phyloP scores from a whole-genome alignment of 2,113 vertebrate genomes.

The Beaufortia kweichowensis region DNA sequence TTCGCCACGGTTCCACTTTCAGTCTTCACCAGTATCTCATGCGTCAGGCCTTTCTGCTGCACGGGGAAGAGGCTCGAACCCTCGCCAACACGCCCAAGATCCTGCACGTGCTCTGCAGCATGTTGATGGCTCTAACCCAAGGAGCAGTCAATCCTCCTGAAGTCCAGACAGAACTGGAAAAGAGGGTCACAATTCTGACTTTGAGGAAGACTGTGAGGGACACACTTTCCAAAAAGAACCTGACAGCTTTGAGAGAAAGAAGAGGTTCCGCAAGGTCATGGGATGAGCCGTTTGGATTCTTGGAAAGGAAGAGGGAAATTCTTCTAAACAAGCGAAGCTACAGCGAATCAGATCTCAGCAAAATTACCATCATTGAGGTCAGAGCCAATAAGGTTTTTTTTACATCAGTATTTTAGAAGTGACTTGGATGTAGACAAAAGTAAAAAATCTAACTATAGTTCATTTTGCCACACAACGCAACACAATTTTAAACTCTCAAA shows the following conservation, averaged over 20 bases:
- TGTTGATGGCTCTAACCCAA: conserved; percentile 69
- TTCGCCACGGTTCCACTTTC: conserved; percentile 67
- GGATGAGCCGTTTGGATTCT: conserved; percentile 70
- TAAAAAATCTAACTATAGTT: too few species aligned
- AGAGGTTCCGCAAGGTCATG: conserved; percentile 60
- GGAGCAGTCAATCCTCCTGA: conserved; percentile 63
- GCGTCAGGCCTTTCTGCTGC: conserved; percentile 73
- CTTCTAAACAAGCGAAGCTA: conserved; percentile 74
- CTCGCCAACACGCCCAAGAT: conserved; percentile 78
- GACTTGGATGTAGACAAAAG: too few species aligned
- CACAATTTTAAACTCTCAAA: not conserved
- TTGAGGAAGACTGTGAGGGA: conserved; percentile 68
- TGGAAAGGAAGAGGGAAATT: conserved; percentile 69
- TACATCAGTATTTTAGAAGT: not conserved
- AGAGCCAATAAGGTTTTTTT: conserved; percentile 3
- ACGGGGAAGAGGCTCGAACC: conserved; percentile 75
- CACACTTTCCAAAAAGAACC: conserved; percentile 66
- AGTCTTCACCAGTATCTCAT: conserved; percentile 75
- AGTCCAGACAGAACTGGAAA: conserved; percentile 70
- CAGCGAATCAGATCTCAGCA: conserved; percentile 77
- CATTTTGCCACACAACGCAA: too few species aligned
- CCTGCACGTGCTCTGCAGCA: conserved; percentile 73
- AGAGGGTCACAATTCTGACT: conserved; percentile 60
- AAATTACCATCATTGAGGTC: conserved; percentile 64
- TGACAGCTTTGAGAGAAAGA: conserved; percentile 61